Base-by-base conservation (phyloP, 2,888 invertebrate genomes). In the Drosophila pullipes region DNA sequence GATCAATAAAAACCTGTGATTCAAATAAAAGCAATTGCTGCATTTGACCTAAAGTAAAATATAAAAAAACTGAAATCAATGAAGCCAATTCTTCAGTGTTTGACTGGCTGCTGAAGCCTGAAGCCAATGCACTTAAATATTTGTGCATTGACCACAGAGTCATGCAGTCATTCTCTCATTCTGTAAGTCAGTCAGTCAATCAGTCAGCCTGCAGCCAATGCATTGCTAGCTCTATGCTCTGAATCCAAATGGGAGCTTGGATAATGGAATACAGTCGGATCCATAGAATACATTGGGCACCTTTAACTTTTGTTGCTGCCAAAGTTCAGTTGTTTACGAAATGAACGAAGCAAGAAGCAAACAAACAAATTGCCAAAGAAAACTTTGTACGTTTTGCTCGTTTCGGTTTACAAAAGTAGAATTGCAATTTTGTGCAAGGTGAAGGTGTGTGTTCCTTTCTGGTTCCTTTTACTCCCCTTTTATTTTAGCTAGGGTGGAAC, bases 321-420 rank as follows among this genome's bases (percentile, higher is more conserved):
- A 79, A 85, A 87, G 89, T 84, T 86, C 66, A 57, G 76, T 64
- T 89, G 88, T 87, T 87, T 85, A 71, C 89, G 72, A 75, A 89
- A 84, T 76, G 82, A 71, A 71, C 68, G 77, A 57, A 85, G 70
- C 85, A 82, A 87, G 66, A 77, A 65, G 85, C 71, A 86, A 89
- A 82, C 82, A 86, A 86, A 87, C 76, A 87, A 89, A 82, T 87
- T 85, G 85, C 77, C 53, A 82, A 74, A 61, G 72, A 87, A 85
- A 89, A 87, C 82, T 84, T 89, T 71, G 65, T 76, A 79, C 82
- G 76, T 77, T 79, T 68, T 69, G 31, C 55, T 76, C 65, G 58
- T 53, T 83, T 69, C 50, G 55, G 59, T 44, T 55, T 53, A 13
- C 13, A 61, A 62, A 53, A 53, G 62, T 71, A 41, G 22, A 67